Percentiles rank a stretch among this genome's conserved stretches.
Conservation (phyloP, 2,888 invertebrate species). For the Drymonia ruficornis region DNA sequence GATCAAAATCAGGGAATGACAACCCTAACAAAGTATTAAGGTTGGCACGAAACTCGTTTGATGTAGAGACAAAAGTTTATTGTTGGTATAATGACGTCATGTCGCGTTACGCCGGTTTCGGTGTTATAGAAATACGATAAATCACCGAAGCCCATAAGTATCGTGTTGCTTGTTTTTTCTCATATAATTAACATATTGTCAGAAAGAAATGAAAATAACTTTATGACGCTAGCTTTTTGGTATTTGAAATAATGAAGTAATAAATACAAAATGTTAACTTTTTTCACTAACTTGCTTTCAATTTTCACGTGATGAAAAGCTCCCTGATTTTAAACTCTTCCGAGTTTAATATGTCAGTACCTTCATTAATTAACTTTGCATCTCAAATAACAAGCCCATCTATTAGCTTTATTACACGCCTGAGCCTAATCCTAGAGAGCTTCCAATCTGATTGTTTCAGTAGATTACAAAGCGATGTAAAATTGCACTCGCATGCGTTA, state of each 20-base stretch:
- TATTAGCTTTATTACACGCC: constrained; percentile 32
- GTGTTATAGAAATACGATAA: constrained; percentile 23
- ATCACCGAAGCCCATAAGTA: constrained; percentile 18
- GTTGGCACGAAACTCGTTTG: constrained; percentile 24
- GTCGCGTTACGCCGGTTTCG: constrained; percentile 29
- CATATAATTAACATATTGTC: constrained; percentile 3
- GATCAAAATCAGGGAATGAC: not conserved
- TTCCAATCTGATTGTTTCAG: constrained; percentile 38
- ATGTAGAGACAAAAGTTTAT: constrained; percentile 47
- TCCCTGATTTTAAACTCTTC: too few relatives aligned
- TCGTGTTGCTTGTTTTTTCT: constrained; percentile 10
- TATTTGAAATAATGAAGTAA: not conserved
- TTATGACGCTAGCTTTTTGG: not conserved
- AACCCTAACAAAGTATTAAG: constrained; percentile 5
- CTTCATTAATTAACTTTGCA: constrained; percentile 11
- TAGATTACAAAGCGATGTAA: constrained; percentile 52
- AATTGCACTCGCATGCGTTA: constrained; percentile 48
- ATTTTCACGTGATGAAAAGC: not conserved
- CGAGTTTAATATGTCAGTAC: too few relatives aligned
- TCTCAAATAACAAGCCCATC: constrained; percentile 21
- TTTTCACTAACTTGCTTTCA: not conserved
- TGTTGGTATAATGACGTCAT: constrained; percentile 37
- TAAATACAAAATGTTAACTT: not conserved
- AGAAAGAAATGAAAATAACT: not conserved
- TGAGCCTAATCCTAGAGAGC: constrained; percentile 30